Conservation (phyloP, 2,797 vertebrate species). For the Argya squamiceps region DNA sequence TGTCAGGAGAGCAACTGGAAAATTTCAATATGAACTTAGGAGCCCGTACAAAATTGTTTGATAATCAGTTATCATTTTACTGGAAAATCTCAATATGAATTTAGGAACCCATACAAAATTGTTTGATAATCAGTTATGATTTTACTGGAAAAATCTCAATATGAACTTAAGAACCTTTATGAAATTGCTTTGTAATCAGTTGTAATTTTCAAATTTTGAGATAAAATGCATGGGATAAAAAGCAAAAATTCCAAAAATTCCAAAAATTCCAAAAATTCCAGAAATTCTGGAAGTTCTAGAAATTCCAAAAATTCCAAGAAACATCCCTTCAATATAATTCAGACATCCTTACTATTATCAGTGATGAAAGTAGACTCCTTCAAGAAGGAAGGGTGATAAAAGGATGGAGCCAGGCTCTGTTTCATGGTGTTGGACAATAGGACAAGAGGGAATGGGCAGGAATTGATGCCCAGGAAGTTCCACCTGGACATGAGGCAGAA, state of each 20-base stretch:
- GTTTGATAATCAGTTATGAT: background rate
- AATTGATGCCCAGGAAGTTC: background rate
- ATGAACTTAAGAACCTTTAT: background rate
- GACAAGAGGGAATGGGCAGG: background rate
- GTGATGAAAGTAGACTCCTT: background rate
- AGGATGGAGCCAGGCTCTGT: background rate
- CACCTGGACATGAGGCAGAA: background rate
- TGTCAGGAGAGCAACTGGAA: background rate
- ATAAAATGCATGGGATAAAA: background rate
- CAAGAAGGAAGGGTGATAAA: background rate
- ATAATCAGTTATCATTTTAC: background rate
- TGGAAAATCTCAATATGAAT: background rate
- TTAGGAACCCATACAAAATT: background rate
- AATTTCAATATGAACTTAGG: background rate
- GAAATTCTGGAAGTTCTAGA: background rate
- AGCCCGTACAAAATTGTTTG: background rate
- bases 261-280: background rate
- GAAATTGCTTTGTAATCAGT: background rate
- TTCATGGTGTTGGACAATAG: background rate
- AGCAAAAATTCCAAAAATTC: background rate
- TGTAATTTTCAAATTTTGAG: background rate
- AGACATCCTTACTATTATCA: background rate
- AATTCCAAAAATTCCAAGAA: background rate
- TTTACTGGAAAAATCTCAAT: background rate
- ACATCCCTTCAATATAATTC: background rate